Evolutionary conservation across 2,113 vertebrate genomes (phyloP).

Genomic region (Trochalopteron elliotii): DNA sequence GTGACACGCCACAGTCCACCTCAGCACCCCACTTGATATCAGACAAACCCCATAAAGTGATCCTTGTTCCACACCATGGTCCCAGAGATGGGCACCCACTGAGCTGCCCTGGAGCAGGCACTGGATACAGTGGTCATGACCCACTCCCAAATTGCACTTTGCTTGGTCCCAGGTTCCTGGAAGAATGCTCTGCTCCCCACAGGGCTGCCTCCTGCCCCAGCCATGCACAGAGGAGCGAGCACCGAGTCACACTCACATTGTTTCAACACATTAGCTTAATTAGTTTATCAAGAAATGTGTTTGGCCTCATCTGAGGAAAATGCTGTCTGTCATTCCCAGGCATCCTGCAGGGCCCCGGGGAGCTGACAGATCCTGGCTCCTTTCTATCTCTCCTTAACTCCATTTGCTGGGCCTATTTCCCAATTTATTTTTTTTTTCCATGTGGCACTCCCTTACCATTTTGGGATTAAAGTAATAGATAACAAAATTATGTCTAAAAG

Average conservation of each 20-base stretch:
- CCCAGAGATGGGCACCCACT: not conserved
- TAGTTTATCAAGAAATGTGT: slow-evolving; percentile 64
- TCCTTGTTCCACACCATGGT: accelerated
- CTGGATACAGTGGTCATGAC: accelerated
- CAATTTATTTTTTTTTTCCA: not conserved
- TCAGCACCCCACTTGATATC: not conserved
- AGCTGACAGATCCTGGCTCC: slow-evolving; percentile 58
- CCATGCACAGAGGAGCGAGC: not conserved
- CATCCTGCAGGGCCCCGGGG: slow-evolving; percentile 9
- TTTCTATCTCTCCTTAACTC: slow-evolving; percentile 48
- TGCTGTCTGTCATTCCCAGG: slow-evolving; percentile 54
- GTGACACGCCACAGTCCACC: not conserved
- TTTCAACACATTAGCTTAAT: slow-evolving; percentile 70
- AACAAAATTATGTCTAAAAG: not conserved
- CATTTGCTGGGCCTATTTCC: slow-evolving; percentile 40
- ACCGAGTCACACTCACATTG: not conserved
- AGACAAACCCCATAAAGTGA: not conserved
- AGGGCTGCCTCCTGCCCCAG: not conserved
- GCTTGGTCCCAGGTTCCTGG: accelerated
- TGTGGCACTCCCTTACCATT: not conserved
- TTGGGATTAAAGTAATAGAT: slow-evolving; percentile 31
- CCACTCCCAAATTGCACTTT: not conserved
- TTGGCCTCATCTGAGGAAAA: slow-evolving; percentile 58
- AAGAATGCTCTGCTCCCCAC: not conserved
- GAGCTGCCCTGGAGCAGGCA: not conserved